Percentiles rank a stretch among this genome's conserved stretches.
phyloP scores from a whole-genome alignment of 2,888 invertebrate species.

The Zygaena filipendulae region DNA sequence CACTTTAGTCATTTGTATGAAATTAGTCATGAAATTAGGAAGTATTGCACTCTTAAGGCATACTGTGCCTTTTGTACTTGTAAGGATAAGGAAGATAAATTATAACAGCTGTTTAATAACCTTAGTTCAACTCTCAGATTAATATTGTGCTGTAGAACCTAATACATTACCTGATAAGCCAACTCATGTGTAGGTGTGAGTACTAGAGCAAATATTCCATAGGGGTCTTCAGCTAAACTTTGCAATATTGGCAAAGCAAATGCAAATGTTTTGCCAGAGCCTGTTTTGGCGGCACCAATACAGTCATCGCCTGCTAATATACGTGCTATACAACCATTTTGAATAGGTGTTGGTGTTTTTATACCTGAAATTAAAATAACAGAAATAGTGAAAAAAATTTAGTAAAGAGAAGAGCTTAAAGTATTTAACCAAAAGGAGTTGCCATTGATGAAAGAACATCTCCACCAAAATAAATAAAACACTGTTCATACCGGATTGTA shows the following conservation, averaged over 20 bases:
- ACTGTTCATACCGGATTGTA: too few relatives aligned
- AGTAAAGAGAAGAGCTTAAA: constrained; percentile 1
- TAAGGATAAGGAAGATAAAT: too few relatives aligned
- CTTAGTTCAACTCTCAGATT: too few relatives aligned
- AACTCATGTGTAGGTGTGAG: constrained; percentile 95
- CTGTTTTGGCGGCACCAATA: constrained; percentile 97
- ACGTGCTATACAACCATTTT: constrained; percentile 81
- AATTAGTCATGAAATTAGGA: too few relatives aligned
- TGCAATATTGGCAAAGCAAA: constrained; percentile 96
- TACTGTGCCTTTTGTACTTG: too few relatives aligned
- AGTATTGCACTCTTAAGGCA: too few relatives aligned
- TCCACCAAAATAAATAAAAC: too few relatives aligned
- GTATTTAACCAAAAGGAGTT: not conserved
- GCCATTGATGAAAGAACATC: too few relatives aligned
- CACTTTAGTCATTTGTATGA: too few relatives aligned
- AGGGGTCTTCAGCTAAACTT: constrained; percentile 92
- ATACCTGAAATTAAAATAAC: constrained; percentile 67
- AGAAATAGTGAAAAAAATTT: constrained; percentile 1
- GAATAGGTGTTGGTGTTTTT: constrained; percentile 83
- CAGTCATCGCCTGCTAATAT: constrained; percentile 87
- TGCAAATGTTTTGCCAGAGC: constrained; percentile 97
- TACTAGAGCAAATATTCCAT: constrained; percentile 94
- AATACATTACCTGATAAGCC: constrained; percentile 87
- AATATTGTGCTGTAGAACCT: too few relatives aligned
- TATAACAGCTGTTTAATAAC: too few relatives aligned